These are phyloP conservation scores for Chiroxiphia lanceolata DNA, from an alignment of 2,797 vertebrate species.

Conservation along the genomic window DNA sequence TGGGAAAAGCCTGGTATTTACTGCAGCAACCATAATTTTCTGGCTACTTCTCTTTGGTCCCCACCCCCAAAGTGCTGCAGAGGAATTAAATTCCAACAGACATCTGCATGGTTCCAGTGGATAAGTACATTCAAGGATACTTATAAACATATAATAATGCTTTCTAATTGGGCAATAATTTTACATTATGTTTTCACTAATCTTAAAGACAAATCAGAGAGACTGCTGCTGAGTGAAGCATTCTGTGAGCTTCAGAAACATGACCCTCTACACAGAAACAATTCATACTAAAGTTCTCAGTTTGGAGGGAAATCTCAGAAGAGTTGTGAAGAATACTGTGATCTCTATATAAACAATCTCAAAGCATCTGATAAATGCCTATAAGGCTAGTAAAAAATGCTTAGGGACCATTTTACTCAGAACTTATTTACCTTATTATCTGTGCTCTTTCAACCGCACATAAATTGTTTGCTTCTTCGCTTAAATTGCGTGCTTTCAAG, in stretches of 20 bases:
- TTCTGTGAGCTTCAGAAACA: neutral
- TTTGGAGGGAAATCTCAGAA: neutral
- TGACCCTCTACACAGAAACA: neutral
- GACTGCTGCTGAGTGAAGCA: neutral
- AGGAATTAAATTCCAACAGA: conserved; percentile 51
- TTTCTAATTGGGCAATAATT: conserved; percentile 28
- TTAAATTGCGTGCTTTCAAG: neutral
- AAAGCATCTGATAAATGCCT: neutral
- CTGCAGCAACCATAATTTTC: conserved; percentile 53
- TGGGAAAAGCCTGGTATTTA: conserved; percentile 28
- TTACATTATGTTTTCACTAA: conserved; percentile 7
- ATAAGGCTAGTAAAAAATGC: neutral
- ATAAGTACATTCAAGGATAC: neutral
- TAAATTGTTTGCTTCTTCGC: conserved; percentile 5
- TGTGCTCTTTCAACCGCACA: neutral
- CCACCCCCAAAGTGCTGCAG: neutral
- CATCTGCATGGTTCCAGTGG: conserved; percentile 27
- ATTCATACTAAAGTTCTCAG: neutral
- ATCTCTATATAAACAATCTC: neutral
- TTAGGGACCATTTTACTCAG: neutral
- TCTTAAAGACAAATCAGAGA: neutral
- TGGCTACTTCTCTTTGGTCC: conserved; percentile 30
- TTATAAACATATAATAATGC: conserved; percentile 12
- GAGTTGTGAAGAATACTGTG: neutral
- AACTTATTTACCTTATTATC: conserved; percentile 2